These are phyloP conservation scores for Megamerina dolium DNA, from an alignment of 2,888 invertebrate genomes.

Conservation along the genomic window DNA sequence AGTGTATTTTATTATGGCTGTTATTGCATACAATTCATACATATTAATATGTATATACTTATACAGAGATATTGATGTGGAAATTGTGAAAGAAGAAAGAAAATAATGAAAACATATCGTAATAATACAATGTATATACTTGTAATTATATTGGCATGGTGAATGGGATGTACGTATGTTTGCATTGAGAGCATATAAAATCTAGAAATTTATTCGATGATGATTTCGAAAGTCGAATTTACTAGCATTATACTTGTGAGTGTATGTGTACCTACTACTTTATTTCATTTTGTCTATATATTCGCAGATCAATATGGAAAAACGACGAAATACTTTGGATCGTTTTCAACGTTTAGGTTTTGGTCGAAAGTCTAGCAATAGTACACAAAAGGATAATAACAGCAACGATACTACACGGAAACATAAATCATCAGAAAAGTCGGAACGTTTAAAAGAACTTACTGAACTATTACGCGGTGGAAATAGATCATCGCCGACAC, in stretches of 20 bases:
- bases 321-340: slow-evolving; percentile 66
- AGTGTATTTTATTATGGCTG: no score
- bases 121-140: no score
- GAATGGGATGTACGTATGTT: no score
- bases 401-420: slow-evolving; percentile 23
- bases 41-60: no score
- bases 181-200: background rate
- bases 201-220: background rate
- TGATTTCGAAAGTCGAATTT: background rate
- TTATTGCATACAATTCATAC: no score
- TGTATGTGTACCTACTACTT: background rate
- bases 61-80: no score
- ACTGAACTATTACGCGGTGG: slow-evolving; percentile 72
- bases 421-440: slow-evolving; percentile 56
- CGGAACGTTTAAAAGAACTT: slow-evolving; percentile 67
- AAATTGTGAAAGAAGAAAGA: no score
- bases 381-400: slow-evolving; percentile 14
- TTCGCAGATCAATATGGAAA: slow-evolving; percentile 47
- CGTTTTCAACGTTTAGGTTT: slow-evolving; percentile 74
- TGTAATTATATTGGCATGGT: no score
- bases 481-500: slow-evolving; percentile 52
- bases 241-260: background rate
- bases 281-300: slow-evolving; percentile 11
- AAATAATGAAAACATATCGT: no score
- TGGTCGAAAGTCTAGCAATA: slow-evolving; percentile 50